phyloP scores from a whole-genome alignment of 1,140 invertebrate species.

The Bombus affinis region DNA sequence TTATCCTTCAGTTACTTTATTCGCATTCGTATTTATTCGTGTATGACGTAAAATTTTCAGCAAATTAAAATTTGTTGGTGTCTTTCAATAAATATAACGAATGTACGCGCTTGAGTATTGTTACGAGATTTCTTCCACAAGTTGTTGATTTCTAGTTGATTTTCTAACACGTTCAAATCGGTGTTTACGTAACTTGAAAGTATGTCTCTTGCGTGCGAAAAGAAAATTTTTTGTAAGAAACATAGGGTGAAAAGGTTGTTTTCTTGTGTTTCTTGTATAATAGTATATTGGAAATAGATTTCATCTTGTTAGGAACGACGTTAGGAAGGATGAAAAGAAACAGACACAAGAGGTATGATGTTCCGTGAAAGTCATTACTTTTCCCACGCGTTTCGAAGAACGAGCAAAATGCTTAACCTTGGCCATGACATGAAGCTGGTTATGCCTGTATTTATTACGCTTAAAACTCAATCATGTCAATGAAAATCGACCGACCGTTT shows the following conservation, averaged over 20 bases:
- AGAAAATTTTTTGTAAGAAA: too few species aligned
- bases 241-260: not conserved
- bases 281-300: not conserved
- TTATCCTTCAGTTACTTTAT: too few species aligned
- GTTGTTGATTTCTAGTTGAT: too few species aligned
- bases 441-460: constrained; percentile 43
- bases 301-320: not conserved
- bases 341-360: constrained; percentile 11
- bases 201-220: too few species aligned
- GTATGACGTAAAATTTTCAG: too few species aligned
- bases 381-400: constrained; percentile 22
- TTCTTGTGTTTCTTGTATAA: not conserved
- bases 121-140: too few species aligned
- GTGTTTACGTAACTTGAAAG: too few species aligned
- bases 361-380: constrained; percentile 22
- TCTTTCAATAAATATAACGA: too few species aligned
- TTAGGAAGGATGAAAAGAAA: not conserved
- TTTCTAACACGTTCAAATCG: too few species aligned
- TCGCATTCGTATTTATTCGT: too few species aligned
- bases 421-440: constrained; percentile 22
- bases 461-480: constrained; percentile 34
- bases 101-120: too few species aligned
- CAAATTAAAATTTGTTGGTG: too few species aligned
- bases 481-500: constrained; percentile 17
- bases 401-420: constrained; percentile 11